These are phyloP conservation scores for Oreortyx pictus DNA, from an alignment of 2,797 vertebrate genomes.

Conservation along the genomic window DNA sequence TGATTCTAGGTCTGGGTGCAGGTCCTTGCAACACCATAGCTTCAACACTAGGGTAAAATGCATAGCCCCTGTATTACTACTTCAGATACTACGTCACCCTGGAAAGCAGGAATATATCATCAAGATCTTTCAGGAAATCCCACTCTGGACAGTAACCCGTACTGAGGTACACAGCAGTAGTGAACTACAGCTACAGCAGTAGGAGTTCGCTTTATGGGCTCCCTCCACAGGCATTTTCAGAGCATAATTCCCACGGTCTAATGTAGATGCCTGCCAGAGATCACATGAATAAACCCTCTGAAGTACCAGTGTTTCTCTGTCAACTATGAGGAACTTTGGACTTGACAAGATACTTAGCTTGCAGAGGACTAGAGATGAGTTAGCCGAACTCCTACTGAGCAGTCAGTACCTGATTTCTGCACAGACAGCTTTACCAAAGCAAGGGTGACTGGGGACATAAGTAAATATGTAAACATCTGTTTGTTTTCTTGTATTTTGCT, in stretches of 20 bases:
- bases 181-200: not conserved
- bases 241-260: not conserved
- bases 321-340: not conserved
- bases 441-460: not conserved
- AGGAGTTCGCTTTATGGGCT: not conserved
- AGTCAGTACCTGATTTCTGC: not conserved
- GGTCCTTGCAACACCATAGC: not conserved
- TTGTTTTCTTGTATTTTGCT: not conserved
- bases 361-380: not conserved
- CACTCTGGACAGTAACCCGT: fast-evolving
- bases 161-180: fast-evolving
- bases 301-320: not conserved
- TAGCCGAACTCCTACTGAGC: not conserved
- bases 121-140: not conserved
- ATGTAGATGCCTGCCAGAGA: not conserved
- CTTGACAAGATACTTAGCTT: not conserved
- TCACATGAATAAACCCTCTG: not conserved
- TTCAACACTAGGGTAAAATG: not conserved
- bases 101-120: not conserved
- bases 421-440: not conserved
- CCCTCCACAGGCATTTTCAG: not conserved
- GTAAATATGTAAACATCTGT: not conserved
- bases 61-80: not conserved
- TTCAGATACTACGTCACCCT: not conserved
- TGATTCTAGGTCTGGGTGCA: not conserved